Base-by-base conservation (phyloP, 2,797 vertebrate genomes). In the Paratrypauchen microcephalus region DNA sequence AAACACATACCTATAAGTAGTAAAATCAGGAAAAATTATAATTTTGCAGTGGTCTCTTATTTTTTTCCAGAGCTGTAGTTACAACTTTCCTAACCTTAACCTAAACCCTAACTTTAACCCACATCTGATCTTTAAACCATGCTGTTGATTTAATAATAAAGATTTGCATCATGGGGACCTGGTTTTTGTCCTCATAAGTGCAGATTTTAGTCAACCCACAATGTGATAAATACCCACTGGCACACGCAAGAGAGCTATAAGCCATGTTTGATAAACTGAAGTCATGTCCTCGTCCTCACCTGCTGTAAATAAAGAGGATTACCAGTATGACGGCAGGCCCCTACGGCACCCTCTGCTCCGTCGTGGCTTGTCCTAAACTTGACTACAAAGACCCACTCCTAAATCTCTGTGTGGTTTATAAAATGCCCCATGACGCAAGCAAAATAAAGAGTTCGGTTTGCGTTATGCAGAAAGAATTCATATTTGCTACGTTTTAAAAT, bases 251-350 rank as follows among this genome's bases (percentile, higher is more conserved):
- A 9, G 7, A n/a, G 50, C 58, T 80, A 73, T 75, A 68, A 68
- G 82, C 81, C 78, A 84, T 76, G 86, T 71, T 73, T 69, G 74
- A 74, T 73, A 62, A 72, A 72, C 58, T 87, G 89, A 91, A 90
- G 88, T 91, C 88, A 91, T 36, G 45, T 72, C 74, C 82, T 59
- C 82, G 71, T 56, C 61, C 76, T 76, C 81, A 86, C 75, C 79
- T 82, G 78, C 68, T 72, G 65, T 79, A 73, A 78, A 78, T 76
- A 87, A 87, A 91, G 73, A 79, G 83, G 90, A 88, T 92, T 91
- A 89, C 1, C 12, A 58, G 30, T 30, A 77, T 76, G 84, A 83
- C 48, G 1, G 9, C 3, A 63, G 73, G 69, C 69, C 65, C 76
- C 54, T 62, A 79, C 63, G 32, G 68, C 64, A 23, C 47, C 41